Conservation (phyloP, 2,797 vertebrate genomes). For the Amphiprion clarkii region DNA sequence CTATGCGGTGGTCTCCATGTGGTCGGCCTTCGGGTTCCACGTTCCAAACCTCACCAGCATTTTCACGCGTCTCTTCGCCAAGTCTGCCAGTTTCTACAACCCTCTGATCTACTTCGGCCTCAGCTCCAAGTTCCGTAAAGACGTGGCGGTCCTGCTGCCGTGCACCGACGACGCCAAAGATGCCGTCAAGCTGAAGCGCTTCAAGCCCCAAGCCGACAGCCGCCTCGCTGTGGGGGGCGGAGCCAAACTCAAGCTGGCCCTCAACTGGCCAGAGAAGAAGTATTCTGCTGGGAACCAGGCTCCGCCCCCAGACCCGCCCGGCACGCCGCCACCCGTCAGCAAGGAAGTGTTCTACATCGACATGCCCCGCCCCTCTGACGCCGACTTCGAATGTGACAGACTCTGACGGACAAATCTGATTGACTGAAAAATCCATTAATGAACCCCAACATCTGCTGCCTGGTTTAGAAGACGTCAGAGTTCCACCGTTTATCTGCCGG, state of each 20-base stretch:
- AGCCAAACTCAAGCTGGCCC: conserved; percentile 39
- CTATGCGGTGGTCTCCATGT: conserved; percentile 89
- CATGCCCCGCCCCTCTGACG: conserved; percentile 61
- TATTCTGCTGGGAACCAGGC: conserved; percentile 10
- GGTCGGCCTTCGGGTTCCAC: conserved; percentile 84
- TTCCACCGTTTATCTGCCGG: too few species aligned
- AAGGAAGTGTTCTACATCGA: conserved; percentile 73
- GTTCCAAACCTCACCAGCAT: conserved; percentile 87
- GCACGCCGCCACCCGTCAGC: conserved; percentile 69
- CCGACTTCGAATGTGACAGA: conserved; percentile 84
- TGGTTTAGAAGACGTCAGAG: too few species aligned
- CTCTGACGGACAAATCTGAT: conserved; percentile 63
- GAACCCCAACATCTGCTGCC: too few species aligned
- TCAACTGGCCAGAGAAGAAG: conserved; percentile 40
- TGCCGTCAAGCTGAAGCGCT: conserved; percentile 80
- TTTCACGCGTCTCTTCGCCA: conserved; percentile 87
- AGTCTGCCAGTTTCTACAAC: conserved; percentile 89
- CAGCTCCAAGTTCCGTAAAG: conserved; percentile 88
- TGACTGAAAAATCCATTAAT: too few species aligned
- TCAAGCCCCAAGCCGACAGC: conserved; percentile 64
- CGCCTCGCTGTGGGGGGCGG: background rate
- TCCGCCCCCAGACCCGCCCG: conserved; percentile 50
- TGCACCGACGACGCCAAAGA: conserved; percentile 81
- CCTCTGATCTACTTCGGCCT: conserved; percentile 90
- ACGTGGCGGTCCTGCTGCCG: conserved; percentile 81